Conservation (phyloP, 1,140 invertebrate genomes). For the Pseudomyrmex concolor region DNA sequence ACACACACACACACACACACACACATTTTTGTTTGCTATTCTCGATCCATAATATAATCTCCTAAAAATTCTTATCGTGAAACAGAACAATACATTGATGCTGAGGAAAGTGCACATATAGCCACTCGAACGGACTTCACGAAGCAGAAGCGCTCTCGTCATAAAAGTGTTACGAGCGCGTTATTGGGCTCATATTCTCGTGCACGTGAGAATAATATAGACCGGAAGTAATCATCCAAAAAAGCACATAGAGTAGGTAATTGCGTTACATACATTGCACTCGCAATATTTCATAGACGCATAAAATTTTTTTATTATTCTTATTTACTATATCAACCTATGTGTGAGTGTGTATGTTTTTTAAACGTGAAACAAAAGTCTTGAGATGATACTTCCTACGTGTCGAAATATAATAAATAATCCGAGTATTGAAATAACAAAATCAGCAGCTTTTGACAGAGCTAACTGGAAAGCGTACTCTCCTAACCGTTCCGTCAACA, state of each 20-base stretch:
- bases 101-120: conserved; percentile 5
- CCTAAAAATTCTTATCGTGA: neutral
- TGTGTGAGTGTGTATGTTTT: too few relatives aligned
- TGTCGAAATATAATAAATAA: neutral
- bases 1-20: too few relatives aligned
- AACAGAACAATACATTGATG: conserved; percentile 37
- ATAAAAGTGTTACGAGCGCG: conserved; percentile 79
- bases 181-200: conserved; percentile 72
- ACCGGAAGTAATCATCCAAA: conserved; percentile 74
- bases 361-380: neutral
- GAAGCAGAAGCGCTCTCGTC: conserved; percentile 63
- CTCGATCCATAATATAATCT: neutral
- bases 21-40: neutral
- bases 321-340: too few relatives aligned
- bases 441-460: conserved; percentile 39
- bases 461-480: neutral
- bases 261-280: neutral
- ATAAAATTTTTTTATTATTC: conserved; percentile 9
- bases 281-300: neutral
- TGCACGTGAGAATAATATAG: conserved; percentile 75
- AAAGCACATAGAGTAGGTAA: conserved; percentile 52
- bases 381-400: neutral
- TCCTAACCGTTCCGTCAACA: conserved; percentile 38
- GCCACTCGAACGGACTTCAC: conserved; percentile 24
- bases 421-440: conserved; percentile 11